Base-by-base conservation (phyloP, 2,888 invertebrate genomes). In the Dynastes tityus region DNA sequence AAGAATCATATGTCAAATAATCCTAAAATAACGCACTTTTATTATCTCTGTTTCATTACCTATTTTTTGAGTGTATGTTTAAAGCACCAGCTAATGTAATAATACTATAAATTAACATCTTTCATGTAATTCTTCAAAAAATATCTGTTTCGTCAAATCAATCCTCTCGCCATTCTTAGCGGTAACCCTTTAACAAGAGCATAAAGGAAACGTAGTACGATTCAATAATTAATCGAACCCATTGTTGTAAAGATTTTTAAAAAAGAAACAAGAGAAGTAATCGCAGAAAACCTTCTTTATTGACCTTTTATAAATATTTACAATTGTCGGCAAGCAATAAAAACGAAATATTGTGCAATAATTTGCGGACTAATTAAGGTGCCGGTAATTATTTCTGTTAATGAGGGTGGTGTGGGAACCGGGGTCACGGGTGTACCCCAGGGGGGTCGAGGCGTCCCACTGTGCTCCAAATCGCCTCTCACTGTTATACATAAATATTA, bases 331-430 rank as follows among this genome's bases (percentile, higher is more conserved):
- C 76, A 40, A 29, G 58, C 53, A 53, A 75, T 78, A 78, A 78
- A 78, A 68, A 75, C 45, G 51, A 61, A 32, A 78, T 73, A 68
- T 75, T 67, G 74, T 75, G 75, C 70, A 79, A 77, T 77, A 77
- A 74, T 77, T 79, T 76, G 77, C 68, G 71, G 65, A 78, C 73
- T 82, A 82, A 82, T 82, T 82, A 82, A 80, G 76, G 80, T 81
- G 79, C 81, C 80, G 84, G 85, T 87, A 87, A 87, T 87, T 87
- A 87, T 87, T 87, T 86, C 85, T 85, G 84, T 85, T 88, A 88
- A 88, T 87, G 88, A 88, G 87, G 87, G 88, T 87, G 87, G 86
- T 84, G 84, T 85, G 86, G 85, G 85, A 87, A 85, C 85, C 80
- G 83, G 84, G 87, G 86, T 87, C 87, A 85, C 85, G 84, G 86